These are phyloP conservation scores for Phytoseiulus persimilis DNA, from an alignment of 2,888 invertebrate genomes.

Conservation along the genomic window DNA sequence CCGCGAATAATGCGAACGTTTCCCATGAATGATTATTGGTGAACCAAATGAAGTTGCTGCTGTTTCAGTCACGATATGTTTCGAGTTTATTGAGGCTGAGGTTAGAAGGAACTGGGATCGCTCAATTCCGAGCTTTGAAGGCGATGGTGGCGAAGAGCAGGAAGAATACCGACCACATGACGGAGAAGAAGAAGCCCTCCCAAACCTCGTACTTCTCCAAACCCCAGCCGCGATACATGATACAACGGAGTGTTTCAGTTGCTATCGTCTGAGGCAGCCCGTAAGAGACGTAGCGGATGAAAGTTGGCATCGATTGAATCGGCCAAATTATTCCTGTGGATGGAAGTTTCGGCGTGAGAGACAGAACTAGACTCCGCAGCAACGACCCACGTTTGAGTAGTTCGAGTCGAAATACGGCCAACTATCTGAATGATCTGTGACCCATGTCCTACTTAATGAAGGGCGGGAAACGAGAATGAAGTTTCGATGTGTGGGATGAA, in stretches of 20 bases:
- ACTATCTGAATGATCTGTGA: too few relatives aligned
- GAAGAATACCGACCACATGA: constrained; percentile 66
- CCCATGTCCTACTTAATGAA: too few relatives aligned
- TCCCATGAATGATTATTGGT: too few relatives aligned
- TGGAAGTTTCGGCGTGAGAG: too few relatives aligned
- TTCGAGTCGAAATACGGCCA: too few relatives aligned
- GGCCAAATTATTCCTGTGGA: constrained; percentile 84
- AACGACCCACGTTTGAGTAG: too few relatives aligned
- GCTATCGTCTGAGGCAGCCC: constrained; percentile 71
- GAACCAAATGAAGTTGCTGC: too few relatives aligned
- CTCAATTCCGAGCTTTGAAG: neutral
- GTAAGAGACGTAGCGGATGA: constrained; percentile 64
- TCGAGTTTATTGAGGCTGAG: too few relatives aligned
- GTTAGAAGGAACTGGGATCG: neutral
- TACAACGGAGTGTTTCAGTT: constrained; percentile 64
- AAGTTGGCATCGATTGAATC: constrained; percentile 83
- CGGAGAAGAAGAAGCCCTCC: constrained; percentile 66
- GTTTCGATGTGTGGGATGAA: neutral
- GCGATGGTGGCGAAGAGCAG: constrained; percentile 46
- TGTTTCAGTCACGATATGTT: too few relatives aligned
- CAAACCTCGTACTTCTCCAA: constrained; percentile 63
- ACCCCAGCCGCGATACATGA: constrained; percentile 67
- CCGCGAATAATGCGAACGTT: too few relatives aligned
- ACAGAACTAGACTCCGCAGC: too few relatives aligned
- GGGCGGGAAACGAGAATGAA: neutral